Evolutionary conservation across 2,888 invertebrate genomes (phyloP).

Genomic region (Ryuthela nishihirai): DNA sequence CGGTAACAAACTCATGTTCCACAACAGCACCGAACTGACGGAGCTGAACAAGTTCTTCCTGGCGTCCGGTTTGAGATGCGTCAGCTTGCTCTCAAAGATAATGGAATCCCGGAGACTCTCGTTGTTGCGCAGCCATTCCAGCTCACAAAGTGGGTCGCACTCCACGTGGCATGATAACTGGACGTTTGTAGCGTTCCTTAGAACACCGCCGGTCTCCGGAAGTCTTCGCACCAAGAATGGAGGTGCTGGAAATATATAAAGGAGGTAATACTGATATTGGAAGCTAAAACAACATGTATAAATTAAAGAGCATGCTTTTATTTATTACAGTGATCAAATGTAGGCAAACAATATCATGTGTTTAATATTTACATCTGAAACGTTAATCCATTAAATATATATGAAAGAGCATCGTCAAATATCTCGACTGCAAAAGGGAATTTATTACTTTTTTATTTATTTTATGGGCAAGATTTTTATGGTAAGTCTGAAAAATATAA

Average conservation of each 20-base stretch:
- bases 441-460: too few relatives aligned
- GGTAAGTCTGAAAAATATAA: too few relatives aligned
- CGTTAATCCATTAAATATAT: too few relatives aligned
- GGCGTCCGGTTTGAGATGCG: conserved; percentile 52
- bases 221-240: conserved; percentile 82
- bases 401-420: too few relatives aligned
- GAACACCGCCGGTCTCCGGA: conserved; percentile 71
- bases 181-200: conserved; percentile 60
- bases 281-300: too few relatives aligned
- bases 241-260: conserved; percentile 60
- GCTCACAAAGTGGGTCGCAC: conserved; percentile 78
- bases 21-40: conserved; percentile 33
- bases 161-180: conserved; percentile 80
- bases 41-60: conserved; percentile 75
- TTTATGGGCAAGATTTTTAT: too few relatives aligned
- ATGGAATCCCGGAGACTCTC: conserved; percentile 45
- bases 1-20: conserved; percentile 33
- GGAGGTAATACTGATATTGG: conserved; percentile 1
- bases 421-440: too few relatives aligned
- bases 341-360: too few relatives aligned
- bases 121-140: conserved; percentile 79
- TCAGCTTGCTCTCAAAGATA: conserved; percentile 30
- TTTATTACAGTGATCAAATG: too few relatives aligned
- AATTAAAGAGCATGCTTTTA: too few relatives aligned
- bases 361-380: too few relatives aligned